These are phyloP conservation scores for Trogon surrucura DNA, from an alignment of 2,113 vertebrate species.

Conservation along the genomic window DNA sequence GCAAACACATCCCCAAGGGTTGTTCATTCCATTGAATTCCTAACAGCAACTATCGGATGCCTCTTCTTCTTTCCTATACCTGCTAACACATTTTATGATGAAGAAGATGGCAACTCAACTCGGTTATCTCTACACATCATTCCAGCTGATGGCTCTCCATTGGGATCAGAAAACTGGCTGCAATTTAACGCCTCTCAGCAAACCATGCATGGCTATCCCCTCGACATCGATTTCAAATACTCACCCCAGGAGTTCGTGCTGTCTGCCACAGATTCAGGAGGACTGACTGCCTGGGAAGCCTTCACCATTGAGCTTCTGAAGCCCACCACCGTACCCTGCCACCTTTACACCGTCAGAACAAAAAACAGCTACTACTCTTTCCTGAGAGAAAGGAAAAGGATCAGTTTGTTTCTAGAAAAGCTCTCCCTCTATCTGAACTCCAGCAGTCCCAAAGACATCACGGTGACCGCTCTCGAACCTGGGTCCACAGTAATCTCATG, in stretches of 20 bases:
- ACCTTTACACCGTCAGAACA: conserved; percentile 47
- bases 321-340: not conserved
- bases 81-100: conserved; percentile 46
- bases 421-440: conserved; percentile 55
- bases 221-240: conserved; percentile 61
- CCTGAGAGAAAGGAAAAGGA: conserved; percentile 33
- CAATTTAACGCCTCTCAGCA: conserved; percentile 27
- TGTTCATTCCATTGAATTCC: conserved; percentile 36
- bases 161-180: conserved; percentile 55
- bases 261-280: conserved; percentile 39
- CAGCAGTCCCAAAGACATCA: not conserved
- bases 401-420: conserved; percentile 62
- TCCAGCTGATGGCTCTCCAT: not conserved
- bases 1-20: conserved; percentile 52
- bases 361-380: conserved; percentile 67
- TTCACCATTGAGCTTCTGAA: conserved; percentile 50
- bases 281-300: conserved; percentile 18
- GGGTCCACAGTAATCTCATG: conserved; percentile 62
- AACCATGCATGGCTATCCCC: conserved; percentile 41
- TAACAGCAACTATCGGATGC: conserved; percentile 66
- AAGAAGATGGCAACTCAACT: conserved; percentile 67
- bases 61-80: conserved; percentile 65
- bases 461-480: conserved; percentile 13
- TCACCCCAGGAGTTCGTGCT: conserved; percentile 63
- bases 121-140: conserved; percentile 49